These are phyloP conservation scores for Propithecus deckenii DNA, from an alignment of 2,797 vertebrate species.

Conservation along the genomic window DNA sequence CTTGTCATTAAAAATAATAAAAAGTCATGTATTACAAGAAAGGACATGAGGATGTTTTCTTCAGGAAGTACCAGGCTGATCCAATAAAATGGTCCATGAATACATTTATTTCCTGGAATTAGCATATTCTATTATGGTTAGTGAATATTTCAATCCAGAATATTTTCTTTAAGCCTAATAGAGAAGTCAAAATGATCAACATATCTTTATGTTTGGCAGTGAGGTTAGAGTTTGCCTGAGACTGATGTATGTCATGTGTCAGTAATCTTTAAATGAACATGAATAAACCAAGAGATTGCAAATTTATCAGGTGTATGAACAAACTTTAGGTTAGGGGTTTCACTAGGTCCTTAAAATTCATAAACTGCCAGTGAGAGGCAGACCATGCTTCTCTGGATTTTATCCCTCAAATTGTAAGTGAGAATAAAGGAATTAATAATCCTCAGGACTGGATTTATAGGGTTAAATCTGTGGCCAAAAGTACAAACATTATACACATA, in stretches of 20 bases:
- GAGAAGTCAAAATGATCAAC: neutral
- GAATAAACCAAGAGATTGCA: neutral
- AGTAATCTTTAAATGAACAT: neutral
- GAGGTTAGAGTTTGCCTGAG: neutral
- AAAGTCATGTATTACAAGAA: neutral
- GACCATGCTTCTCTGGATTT: neutral
- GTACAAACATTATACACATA: neutral
- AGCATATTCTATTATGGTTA: neutral
- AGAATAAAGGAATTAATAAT: slow-evolving; percentile 6
- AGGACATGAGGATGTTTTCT: neutral
- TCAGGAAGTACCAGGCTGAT: neutral
- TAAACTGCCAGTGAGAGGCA: neutral
- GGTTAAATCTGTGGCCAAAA: neutral
- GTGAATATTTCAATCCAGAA: neutral
- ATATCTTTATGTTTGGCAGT: neutral
- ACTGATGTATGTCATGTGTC: neutral
- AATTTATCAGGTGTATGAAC: neutral
- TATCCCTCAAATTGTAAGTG: neutral
- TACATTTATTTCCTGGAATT: neutral
- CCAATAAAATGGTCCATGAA: neutral
- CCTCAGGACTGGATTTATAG: neutral
- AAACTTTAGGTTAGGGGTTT: neutral
- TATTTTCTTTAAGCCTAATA: neutral
- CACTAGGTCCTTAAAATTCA: neutral
- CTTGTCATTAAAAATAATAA: neutral